Base-by-base conservation (phyloP, 2,113 vertebrate genomes). In the Solea senegalensis region DNA sequence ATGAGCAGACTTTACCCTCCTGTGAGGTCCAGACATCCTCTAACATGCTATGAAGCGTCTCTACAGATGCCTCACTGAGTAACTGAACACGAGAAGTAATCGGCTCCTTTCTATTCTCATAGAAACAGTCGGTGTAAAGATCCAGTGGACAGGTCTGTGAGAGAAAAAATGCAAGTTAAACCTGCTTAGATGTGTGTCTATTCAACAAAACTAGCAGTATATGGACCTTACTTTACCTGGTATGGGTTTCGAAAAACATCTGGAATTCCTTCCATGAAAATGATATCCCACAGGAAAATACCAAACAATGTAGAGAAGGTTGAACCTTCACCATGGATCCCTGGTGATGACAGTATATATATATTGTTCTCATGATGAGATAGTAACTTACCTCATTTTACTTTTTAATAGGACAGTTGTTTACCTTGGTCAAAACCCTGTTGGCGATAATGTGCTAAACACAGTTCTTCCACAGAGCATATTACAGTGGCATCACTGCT, bases 311-410 rank as follows among this genome's bases (percentile, higher is more conserved):
- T 96, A 54, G 94, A 94, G 72, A 98, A 99, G 0, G 97, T 98
- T 4, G 96, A 96, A 1, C 97, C 97, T 85, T 99, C 98, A 8
- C 98, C 98, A 2, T 99, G 97, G 79, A 99, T 97, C 46, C 97
- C 98, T 99, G n/a, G 50, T 0, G 63, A 65, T 13, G 0, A 21
- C 13, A 58, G 5, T 9, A 21, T 40, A 27, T 13, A 21, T 5
- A 46, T 8, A 10, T 58, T 21, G 40, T 66, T 45, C 28, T 9
- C 12, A 13, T 46, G 5, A 68, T 44, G 11, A 28, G 40, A 26
- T 5, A 11, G 60, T 14, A 2, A 28, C 10, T 2, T 0, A 41
- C 3, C 40, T 28, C 15, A 46, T 27, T n/a, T 41, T 40, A 34
- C 44, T 40, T 27, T 39, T 27, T 0, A n/a, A 39, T 0, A 50